Percentiles rank a stretch among this genome's conserved stretches.
Conservation (phyloP, 2,113 vertebrate species). For the Accipiter virgatus region DNA sequence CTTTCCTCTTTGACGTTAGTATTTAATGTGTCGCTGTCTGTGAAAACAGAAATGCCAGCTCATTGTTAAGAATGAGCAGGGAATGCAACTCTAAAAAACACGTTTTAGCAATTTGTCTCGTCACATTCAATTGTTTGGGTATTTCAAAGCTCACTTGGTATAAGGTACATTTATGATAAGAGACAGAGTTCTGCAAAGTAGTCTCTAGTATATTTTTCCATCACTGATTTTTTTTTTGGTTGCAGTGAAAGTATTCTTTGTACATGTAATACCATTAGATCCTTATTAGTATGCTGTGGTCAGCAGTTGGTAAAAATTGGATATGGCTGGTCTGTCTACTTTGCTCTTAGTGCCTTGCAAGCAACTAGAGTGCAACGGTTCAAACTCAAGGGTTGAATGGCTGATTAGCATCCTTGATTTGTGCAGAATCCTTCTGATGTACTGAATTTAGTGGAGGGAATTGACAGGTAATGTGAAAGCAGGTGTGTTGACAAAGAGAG, state of each 20-base stretch:
- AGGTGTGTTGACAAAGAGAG: background rate
- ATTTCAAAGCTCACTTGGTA: background rate
- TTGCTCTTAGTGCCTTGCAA: conserved; percentile 39
- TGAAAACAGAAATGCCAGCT: background rate
- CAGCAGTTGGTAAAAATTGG: conserved; percentile 61
- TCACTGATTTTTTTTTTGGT: background rate
- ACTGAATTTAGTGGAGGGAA: background rate
- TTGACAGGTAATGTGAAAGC: background rate
- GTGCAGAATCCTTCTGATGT: background rate
- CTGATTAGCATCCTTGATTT: background rate
- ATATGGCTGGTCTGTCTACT: background rate
- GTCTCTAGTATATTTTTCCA: background rate
- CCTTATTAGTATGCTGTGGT: conserved; percentile 40
- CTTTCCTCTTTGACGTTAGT: background rate
- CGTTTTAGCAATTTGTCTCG: background rate
- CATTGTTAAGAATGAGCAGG: background rate
- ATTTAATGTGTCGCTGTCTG: background rate
- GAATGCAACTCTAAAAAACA: background rate
- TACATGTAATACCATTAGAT: conserved; percentile 13
- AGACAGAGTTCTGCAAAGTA: background rate
- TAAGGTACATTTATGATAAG: background rate
- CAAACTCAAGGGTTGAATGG: background rate
- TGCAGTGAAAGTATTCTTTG: background rate
- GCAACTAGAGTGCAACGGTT: conserved; percentile 19
- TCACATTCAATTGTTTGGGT: background rate